These are phyloP conservation scores for Zaprionus camerounensis DNA, from an alignment of 1,140 invertebrate genomes.

Conservation along the genomic window DNA sequence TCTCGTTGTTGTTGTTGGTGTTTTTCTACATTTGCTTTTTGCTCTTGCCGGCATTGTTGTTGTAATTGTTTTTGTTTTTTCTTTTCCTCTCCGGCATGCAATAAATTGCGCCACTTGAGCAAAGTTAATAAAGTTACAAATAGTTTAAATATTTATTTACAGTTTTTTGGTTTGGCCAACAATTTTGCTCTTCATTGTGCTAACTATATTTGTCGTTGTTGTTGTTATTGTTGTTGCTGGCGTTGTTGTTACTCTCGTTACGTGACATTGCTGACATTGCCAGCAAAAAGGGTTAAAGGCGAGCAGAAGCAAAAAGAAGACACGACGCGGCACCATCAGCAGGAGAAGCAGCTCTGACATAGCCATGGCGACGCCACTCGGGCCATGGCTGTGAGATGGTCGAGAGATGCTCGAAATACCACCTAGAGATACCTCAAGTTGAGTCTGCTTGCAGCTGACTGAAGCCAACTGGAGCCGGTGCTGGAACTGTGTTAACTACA, in stretches of 20 bases:
- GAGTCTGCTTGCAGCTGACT: background rate
- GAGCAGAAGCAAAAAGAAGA: background rate
- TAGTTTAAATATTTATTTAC: slow-evolving; percentile 82
- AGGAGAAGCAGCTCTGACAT: background rate
- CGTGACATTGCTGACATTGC: slow-evolving; percentile 58
- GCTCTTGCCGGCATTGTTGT: slow-evolving; percentile 35
- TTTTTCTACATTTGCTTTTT: slow-evolving; percentile 21
- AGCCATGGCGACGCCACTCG: background rate
- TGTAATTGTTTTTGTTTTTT: slow-evolving; percentile 14
- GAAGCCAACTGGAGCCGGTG: background rate
- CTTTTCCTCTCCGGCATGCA: slow-evolving; percentile 53
- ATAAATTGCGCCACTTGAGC: slow-evolving; percentile 80
- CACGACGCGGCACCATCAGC: background rate
- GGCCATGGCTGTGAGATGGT: background rate
- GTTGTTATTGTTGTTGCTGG: slow-evolving; percentile 22
- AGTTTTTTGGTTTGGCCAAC: slow-evolving; percentile 73
- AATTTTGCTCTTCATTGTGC: slow-evolving; percentile 69
- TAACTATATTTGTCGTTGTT: slow-evolving; percentile 36
- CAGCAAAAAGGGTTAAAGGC: slow-evolving; percentile 9
- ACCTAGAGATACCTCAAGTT: background rate
- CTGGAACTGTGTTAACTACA: slow-evolving; percentile 3
- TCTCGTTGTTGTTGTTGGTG: background rate
- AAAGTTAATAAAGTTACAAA: slow-evolving; percentile 83
- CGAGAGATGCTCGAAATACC: slow-evolving; percentile 6
- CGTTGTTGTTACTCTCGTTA: slow-evolving; percentile 41